Conservation (phyloP, 2,888 invertebrate genomes). For the Steinernema hermaphroditum region DNA sequence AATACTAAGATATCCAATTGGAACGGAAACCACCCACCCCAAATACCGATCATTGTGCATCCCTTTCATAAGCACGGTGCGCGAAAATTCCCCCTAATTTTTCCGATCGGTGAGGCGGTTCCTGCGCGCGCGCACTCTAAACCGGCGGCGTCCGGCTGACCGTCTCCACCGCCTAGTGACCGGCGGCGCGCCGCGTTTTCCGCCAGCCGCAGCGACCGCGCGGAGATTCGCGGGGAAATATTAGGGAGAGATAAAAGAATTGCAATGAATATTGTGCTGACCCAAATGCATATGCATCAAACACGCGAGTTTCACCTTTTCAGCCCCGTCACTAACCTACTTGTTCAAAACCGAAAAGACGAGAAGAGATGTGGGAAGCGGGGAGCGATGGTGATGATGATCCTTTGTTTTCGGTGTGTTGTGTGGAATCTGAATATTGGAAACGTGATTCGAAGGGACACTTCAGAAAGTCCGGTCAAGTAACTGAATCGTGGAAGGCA, state of each 20-base stretch:
- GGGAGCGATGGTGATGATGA: background rate
- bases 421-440: no score
- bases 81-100: background rate
- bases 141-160: background rate
- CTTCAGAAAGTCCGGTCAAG: no score
- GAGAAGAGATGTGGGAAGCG: background rate
- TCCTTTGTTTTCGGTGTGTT: background rate
- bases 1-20: no score
- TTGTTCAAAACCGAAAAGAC: conserved; percentile 30
- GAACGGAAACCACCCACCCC: no score
- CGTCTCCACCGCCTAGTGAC: background rate
- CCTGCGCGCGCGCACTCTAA: background rate
- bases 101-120: background rate
- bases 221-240: background rate
- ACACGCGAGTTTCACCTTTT: conserved; percentile 10
- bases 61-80: no score
- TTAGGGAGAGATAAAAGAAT: conserved; percentile 24
- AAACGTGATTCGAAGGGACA: no score
- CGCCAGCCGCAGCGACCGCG: conserved; percentile 16
- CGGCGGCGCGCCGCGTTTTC: conserved; percentile 9
- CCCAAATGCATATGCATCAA: conserved; percentile 31
- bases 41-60: no score
- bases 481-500: no score
- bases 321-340: conserved; percentile 17
- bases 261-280: conserved; percentile 29